phyloP scores from a whole-genome alignment of 2,888 invertebrate species.

The Apomyelois bistriatella region DNA sequence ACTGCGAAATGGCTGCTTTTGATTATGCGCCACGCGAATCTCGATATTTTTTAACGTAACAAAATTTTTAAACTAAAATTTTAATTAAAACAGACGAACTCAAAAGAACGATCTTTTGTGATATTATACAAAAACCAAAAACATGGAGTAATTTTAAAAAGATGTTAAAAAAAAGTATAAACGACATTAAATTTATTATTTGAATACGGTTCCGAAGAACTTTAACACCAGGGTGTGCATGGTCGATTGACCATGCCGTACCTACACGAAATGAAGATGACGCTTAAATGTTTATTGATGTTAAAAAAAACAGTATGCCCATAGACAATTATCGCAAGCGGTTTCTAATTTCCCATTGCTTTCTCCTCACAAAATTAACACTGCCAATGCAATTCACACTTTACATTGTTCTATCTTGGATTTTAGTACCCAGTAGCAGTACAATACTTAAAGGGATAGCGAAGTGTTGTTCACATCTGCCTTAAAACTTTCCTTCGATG shows the following conservation, averaged over 20 bases:
- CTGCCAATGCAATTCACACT: constrained; percentile 49
- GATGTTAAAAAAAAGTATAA: too few relatives aligned
- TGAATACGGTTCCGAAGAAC: too few relatives aligned
- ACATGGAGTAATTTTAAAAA: too few relatives aligned
- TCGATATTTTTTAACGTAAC: too few relatives aligned
- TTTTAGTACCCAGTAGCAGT: constrained; percentile 22
- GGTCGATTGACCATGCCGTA: too few relatives aligned
- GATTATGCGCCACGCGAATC: not conserved
- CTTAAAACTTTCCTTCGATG: not conserved
- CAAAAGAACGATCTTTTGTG: too few relatives aligned
- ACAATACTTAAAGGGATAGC: constrained; percentile 14
- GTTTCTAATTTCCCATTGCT: constrained; percentile 65
- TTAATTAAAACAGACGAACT: too few relatives aligned
- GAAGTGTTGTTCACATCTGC: not conserved
- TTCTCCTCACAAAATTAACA: constrained; percentile 52
- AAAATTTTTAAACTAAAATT: too few relatives aligned
- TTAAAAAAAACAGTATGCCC: not conserved
- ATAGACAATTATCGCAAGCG: constrained; percentile 39
- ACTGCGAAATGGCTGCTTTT: not conserved
- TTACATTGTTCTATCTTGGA: constrained; percentile 51
- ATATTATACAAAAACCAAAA: too few relatives aligned
- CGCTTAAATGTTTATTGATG: not conserved
- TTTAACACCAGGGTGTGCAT: too few relatives aligned
- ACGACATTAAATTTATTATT: too few relatives aligned
- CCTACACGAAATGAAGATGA: too few relatives aligned